A percentile compares a stretch with the other conserved stretches of the same genome.
Conservation (phyloP, 2,888 invertebrate genomes). For the Seira ritae region DNA sequence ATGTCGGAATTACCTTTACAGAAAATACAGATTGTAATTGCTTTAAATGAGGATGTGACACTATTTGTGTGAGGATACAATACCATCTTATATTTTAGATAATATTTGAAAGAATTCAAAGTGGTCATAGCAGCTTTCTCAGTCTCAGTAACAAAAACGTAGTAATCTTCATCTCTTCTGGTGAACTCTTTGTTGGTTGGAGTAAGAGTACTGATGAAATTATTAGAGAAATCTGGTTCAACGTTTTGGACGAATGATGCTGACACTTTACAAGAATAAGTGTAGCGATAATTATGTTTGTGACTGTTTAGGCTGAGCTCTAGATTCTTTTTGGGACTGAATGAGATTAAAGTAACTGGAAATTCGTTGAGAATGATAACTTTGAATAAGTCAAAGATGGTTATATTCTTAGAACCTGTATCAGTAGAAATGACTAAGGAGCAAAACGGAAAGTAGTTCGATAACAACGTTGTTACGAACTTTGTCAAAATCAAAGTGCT, state of each 20-base stretch:
- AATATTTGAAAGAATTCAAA: background rate
- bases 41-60: background rate
- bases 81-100: background rate
- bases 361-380: too few relatives aligned
- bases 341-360: background rate
- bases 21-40: background rate
- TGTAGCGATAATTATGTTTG: background rate
- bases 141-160: slow-evolving; percentile 19
- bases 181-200: background rate
- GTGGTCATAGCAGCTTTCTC: background rate
- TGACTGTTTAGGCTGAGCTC: background rate
- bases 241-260: background rate
- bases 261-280: background rate
- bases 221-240: background rate
- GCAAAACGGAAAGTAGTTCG: too few relatives aligned
- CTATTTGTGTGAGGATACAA: background rate
- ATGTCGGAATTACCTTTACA: background rate
- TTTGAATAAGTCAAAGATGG: too few relatives aligned
- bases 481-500: too few relatives aligned
- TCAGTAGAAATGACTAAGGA: too few relatives aligned
- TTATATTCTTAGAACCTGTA: too few relatives aligned
- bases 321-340: background rate
- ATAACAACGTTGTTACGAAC: too few relatives aligned
- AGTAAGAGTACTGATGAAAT: background rate
- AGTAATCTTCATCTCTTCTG: slow-evolving; percentile 30